Conservation (phyloP, 2,888 invertebrate genomes). For the Platerodrilus igneus region DNA sequence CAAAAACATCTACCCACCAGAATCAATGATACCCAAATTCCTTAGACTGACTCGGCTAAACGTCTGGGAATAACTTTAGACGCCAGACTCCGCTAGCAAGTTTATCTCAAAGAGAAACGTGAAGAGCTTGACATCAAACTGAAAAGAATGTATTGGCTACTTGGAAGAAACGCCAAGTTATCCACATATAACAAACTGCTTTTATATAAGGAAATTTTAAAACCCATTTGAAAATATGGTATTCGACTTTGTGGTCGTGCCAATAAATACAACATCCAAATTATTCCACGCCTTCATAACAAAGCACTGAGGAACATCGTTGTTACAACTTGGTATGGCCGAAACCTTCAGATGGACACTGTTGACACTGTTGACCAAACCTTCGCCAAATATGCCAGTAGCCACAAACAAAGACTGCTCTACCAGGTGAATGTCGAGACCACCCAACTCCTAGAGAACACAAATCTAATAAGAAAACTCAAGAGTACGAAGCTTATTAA, state of each 20-base stretch:
- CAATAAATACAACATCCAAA: slow-evolving; percentile 4
- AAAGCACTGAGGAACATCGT: slow-evolving; percentile 14
- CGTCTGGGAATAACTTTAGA: no score
- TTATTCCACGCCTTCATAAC: slow-evolving; percentile 12
- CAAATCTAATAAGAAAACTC: background rate
- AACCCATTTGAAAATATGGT: slow-evolving; percentile 13
- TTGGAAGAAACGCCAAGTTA: slow-evolving; percentile 9
- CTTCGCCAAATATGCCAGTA: background rate
- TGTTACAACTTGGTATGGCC: slow-evolving; percentile 10
- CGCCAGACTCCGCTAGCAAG: no score
- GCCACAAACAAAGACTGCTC: background rate
- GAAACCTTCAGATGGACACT: slow-evolving; percentile 6
- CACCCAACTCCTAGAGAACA: background rate
- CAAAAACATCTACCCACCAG: no score
- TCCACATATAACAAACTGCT: slow-evolving; percentile 12
- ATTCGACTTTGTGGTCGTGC: slow-evolving; percentile 12
- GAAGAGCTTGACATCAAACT: slow-evolving; percentile 7
- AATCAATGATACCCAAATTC: no score
- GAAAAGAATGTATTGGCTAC: slow-evolving; percentile 8
- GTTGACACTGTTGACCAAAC: no score
- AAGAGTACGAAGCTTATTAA: no score
- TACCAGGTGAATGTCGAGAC: slow-evolving; percentile 1
- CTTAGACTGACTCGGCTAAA: no score
- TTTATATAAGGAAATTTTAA: slow-evolving; percentile 12
- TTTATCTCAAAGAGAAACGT: slow-evolving; percentile 4